phyloP scores from a whole-genome alignment of 2,113 vertebrate species.

The Phocoena phocoena region DNA sequence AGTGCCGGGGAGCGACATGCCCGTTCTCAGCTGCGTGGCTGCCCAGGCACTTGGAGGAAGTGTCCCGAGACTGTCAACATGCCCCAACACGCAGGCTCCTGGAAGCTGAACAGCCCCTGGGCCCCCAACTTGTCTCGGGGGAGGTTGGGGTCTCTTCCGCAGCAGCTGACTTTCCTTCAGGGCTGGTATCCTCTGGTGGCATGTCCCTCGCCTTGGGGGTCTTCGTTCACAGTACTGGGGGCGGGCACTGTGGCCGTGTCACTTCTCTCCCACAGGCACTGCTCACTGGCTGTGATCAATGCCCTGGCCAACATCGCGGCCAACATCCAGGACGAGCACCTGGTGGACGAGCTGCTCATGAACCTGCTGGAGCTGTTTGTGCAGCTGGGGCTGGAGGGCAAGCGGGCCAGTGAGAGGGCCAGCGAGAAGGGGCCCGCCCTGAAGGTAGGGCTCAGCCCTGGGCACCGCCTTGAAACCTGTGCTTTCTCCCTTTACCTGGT shows the following conservation, averaged over 20 bases:
- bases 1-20: background rate
- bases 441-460: slow-evolving; percentile 85
- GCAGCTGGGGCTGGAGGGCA: slow-evolving; percentile 97
- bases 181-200: background rate
- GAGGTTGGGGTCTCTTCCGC: background rate
- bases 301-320: slow-evolving; percentile 97
- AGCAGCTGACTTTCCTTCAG: background rate
- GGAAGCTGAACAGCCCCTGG: background rate
- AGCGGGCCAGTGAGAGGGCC: slow-evolving; percentile 95
- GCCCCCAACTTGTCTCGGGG: background rate
- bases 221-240: too few relatives aligned
- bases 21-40: background rate
- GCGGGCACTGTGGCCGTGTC: background rate
- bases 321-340: slow-evolving; percentile 95
- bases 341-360: slow-evolving; percentile 96
- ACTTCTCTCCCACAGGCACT: slow-evolving; percentile 87
- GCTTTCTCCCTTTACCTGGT: too few relatives aligned
- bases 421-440: slow-evolving; percentile 95
- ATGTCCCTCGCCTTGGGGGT: background rate
- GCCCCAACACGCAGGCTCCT: background rate
- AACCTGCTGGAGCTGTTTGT: slow-evolving; percentile 97
- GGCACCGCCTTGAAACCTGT: too few relatives aligned
- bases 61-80: background rate
- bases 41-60: background rate
- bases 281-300: slow-evolving; percentile 96